These are phyloP conservation scores for Synodontis membranacea DNA, from an alignment of 2,113 vertebrate species.

Conservation along the genomic window DNA sequence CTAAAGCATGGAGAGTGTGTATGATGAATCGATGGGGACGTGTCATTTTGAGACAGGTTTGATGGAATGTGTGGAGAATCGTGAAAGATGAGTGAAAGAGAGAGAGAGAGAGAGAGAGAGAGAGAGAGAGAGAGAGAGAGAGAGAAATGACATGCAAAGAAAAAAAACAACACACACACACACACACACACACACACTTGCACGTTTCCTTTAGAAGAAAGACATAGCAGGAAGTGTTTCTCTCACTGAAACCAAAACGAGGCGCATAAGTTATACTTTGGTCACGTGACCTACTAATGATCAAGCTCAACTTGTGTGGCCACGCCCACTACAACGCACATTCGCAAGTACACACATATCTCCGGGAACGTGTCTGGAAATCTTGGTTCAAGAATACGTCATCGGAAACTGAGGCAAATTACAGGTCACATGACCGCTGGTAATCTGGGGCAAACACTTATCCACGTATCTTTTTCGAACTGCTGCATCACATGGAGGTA, in stretches of 20 bases:
- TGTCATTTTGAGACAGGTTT: conserved; percentile 34
- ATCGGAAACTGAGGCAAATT: neutral
- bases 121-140: neutral
- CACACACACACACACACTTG: no score
- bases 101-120: conserved; percentile 9
- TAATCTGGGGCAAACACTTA: neutral
- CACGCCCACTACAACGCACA: neutral
- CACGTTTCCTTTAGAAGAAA: neutral
- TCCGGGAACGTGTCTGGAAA: neutral
- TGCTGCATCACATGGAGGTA: neutral
- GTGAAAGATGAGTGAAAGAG: neutral
- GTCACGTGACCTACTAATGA: neutral
- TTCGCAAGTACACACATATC: neutral
- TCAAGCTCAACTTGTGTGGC: neutral
- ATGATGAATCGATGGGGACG: conserved; percentile 44
- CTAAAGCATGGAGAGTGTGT: neutral
- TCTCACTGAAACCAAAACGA: neutral
- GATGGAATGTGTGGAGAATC: conserved; percentile 10
- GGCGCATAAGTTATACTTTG: no score
- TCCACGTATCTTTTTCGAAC: neutral
- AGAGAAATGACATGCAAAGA: neutral
- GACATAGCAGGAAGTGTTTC: neutral
- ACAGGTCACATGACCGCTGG: neutral
- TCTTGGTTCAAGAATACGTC: no score
- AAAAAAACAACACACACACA: neutral